These are phyloP conservation scores for Phocoena phocoena DNA, from an alignment of 2,113 vertebrate genomes.

Conservation along the genomic window DNA sequence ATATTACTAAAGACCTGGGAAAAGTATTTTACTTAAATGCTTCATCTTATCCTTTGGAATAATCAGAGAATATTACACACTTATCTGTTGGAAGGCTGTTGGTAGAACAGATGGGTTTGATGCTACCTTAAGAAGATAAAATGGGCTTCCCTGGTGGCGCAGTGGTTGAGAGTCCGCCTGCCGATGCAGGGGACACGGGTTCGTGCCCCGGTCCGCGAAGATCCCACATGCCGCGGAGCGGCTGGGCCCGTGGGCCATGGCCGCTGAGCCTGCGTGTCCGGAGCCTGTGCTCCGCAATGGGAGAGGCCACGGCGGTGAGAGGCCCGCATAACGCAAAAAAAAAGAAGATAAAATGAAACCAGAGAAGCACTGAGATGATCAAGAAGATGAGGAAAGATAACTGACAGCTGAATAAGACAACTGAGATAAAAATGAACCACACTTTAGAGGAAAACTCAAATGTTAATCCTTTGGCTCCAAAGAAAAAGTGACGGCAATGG, in stretches of 20 bases:
- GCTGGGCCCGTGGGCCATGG: no score
- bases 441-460: not conserved
- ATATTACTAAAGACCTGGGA: no score
- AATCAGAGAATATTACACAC: not conserved
- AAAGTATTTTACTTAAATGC: not conserved
- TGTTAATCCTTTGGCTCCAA: not conserved
- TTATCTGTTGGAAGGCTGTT: not conserved
- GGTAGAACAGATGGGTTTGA: not conserved
- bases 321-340: no score
- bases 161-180: no score
- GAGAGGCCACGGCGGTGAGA: no score
- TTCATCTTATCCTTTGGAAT: not conserved
- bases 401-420: not conserved
- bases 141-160: no score
- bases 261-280: no score
- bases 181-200: no score
- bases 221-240: no score
- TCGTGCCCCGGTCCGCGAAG: no score
- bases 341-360: not conserved
- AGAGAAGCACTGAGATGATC: accelerated
- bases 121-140: not conserved
- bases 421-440: accelerated
- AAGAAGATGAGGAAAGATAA: not conserved
- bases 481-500: not conserved
- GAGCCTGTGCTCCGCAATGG: no score